A percentile compares a stretch with the other conserved stretches of the same genome.
Conservation (phyloP, 2,797 vertebrate species). For the Scolopax rusticola region DNA sequence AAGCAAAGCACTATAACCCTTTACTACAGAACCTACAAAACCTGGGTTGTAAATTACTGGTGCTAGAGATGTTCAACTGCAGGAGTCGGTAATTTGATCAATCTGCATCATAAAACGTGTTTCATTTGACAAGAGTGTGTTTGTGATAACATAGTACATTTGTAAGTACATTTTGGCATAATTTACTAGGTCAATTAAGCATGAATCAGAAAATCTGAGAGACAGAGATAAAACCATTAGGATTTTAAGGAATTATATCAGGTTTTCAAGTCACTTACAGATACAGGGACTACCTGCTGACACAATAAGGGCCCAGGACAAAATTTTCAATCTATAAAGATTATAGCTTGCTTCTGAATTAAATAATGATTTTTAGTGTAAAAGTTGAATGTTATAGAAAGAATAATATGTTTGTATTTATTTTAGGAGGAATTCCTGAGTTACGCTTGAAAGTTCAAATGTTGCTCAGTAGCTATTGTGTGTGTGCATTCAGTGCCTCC, state of each 20-base stretch:
- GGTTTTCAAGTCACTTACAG: not conserved
- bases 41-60: not conserved
- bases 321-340: not conserved
- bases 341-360: not conserved
- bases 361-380: not conserved
- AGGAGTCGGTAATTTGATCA: slow-evolving; percentile 41
- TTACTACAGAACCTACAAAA: not conserved
- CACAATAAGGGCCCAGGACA: not conserved
- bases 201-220: slow-evolving; percentile 32
- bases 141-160: not conserved
- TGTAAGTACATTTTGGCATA: slow-evolving; percentile 24
- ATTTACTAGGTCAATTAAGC: slow-evolving; percentile 65
- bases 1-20: not conserved
- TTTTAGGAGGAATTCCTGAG: not conserved
- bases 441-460: not conserved
- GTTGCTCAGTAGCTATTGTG: not conserved
- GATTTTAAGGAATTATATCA: slow-evolving; percentile 1
- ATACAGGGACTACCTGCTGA: not conserved
- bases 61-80: not conserved
- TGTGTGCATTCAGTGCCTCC: not conserved
- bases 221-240: slow-evolving; percentile 36
- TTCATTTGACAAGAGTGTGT: slow-evolving; percentile 18
- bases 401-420: not conserved
- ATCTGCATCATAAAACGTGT: slow-evolving; percentile 37
- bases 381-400: rapidly evolving